Base-by-base conservation (phyloP, 2,797 vertebrate species). In the Sparidentex hasta region DNA sequence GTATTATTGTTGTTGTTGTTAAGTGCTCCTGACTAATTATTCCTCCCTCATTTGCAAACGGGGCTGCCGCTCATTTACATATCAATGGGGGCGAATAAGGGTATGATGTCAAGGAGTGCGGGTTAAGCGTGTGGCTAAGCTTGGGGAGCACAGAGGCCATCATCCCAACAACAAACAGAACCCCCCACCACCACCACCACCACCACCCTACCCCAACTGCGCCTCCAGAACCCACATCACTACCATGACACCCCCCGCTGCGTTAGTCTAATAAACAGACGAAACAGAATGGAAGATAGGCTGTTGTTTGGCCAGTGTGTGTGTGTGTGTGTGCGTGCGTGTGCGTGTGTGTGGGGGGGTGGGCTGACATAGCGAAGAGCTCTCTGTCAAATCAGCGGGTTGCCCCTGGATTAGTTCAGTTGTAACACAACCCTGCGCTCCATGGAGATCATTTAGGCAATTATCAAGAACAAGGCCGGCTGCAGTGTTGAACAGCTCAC, bases 391-490 rank as follows among this genome's bases (percentile, higher is more conserved):
- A 94, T 95, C 95, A 95, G 94, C 85, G 86, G 94, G 94, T 91
- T 93, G 94, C 92, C 93, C 87, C 89, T 93, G 93, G 94, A 96
- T 96, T 95, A 95, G 94, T 92, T 93, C 85, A 88, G 93, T 93
- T 95, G 95, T 94, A 95, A 86, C 91, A 82, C 92, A 91, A 92
- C 90, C 90, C 92, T 5, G 56, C 81, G 84, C 94, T 96, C 95
- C 95, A 85, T 82, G 83, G 96, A 96, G 95, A 96, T 95, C 95
- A 95, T 96, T 96, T 96, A 96, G 94, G 94, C 94, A 96, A 96
- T 96, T 96, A 96, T 91, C 94, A 95, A 96, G 95, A 96, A 96
- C 95, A 96, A 96, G 95, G 95, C 90, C 74, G 87, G 90, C 92
- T 87, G 91, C 91, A 90, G 92, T 87, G 94, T 90, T 86, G 90